These are phyloP conservation scores for Brachymystax lenok DNA, from an alignment of 2,797 vertebrate species.

Conservation along the genomic window DNA sequence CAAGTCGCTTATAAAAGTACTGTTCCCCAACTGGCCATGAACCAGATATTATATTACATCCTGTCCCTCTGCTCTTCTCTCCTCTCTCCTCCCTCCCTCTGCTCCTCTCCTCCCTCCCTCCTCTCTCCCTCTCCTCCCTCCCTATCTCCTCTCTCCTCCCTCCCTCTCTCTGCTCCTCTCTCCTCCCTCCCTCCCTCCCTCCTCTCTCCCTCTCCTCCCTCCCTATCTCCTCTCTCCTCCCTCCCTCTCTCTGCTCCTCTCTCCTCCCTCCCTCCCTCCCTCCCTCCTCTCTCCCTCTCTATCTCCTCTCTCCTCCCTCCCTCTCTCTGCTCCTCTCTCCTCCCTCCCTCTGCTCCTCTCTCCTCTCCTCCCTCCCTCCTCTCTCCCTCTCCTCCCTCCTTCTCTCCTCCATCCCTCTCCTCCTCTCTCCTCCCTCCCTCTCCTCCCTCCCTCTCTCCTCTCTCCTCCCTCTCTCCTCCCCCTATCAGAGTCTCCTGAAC, in stretches of 20 bases:
- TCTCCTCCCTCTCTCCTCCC: slow-evolving; percentile 49
- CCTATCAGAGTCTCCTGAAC: slow-evolving; percentile 21
- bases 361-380: slow-evolving; percentile 7
- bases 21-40: no score
- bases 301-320: background rate
- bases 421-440: background rate
- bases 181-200: slow-evolving; percentile 50
- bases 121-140: slow-evolving; percentile 25
- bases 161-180: slow-evolving; percentile 39
- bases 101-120: slow-evolving; percentile 11
- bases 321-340: background rate
- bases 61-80: no score
- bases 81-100: background rate
- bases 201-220: no score
- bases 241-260: background rate
- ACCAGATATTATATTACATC: no score
- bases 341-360: slow-evolving; percentile 49
- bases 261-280: background rate
- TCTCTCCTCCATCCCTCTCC: slow-evolving; percentile 1
- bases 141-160: slow-evolving; percentile 50
- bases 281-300: slow-evolving; percentile 5
- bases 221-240: slow-evolving; percentile 45
- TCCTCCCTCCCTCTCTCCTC: slow-evolving; percentile 31
- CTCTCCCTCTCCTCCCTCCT: slow-evolving; percentile 34
- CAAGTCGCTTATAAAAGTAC: no score